These are phyloP conservation scores for Porites lobata DNA, from an alignment of 92 coral and sea anemone genomes.

Conservation along the genomic window DNA sequence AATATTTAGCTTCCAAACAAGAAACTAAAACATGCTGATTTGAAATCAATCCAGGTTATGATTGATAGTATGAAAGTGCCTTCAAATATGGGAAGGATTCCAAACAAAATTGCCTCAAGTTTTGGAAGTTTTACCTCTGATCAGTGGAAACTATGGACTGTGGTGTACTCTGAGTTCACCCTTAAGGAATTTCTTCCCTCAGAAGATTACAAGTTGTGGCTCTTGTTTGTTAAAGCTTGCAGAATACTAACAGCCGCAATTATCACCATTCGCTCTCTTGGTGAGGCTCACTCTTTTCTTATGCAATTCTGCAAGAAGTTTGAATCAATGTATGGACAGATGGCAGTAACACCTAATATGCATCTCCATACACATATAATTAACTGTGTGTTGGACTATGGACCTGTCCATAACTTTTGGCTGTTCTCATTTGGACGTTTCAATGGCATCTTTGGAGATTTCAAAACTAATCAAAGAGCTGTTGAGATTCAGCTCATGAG, in stretches of 20 bases:
- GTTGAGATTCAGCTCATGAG: constrained; percentile 72
- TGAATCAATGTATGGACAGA: constrained; percentile 50
- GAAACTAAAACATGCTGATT: constrained; percentile 17
- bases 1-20: constrained; percentile 54
- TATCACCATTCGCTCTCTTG: constrained; percentile 31
- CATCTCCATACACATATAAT: constrained; percentile 71
- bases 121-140: constrained; percentile 67
- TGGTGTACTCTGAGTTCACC: constrained; percentile 46
- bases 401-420: constrained; percentile 76
- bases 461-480: constrained; percentile 60
- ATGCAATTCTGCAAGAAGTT: constrained; percentile 61
- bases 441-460: constrained; percentile 62
- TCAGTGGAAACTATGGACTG: constrained; percentile 70
- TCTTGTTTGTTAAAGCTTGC: constrained; percentile 56
- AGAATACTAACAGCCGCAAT: constrained; percentile 45
- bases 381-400: constrained; percentile 72
- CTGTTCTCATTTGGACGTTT: constrained; percentile 69
- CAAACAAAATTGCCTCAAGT: constrained; percentile 62
- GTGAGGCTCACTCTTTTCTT: constrained; percentile 39
- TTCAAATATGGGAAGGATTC: constrained; percentile 59
- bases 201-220: constrained; percentile 48
- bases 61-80: constrained; percentile 55
- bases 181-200: constrained; percentile 37
- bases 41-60: constrained; percentile 29
- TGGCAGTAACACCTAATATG: constrained; percentile 73